Base-by-base conservation (phyloP, 2,888 invertebrate species). In the Oligia strigilis region DNA sequence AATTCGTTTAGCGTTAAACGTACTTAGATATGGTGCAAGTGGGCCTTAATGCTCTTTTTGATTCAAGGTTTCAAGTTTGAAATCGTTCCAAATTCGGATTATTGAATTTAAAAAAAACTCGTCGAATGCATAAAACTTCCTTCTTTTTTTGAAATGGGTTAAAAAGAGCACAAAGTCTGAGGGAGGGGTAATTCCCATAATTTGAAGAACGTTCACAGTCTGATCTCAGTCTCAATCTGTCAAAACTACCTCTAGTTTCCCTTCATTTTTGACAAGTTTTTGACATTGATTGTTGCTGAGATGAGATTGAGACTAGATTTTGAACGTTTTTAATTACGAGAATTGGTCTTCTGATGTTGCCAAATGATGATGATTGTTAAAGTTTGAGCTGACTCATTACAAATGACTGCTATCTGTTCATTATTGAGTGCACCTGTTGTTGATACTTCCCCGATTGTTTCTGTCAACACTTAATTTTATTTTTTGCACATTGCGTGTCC, bases 401-500 rank as follows among this genome's bases (percentile, higher is more conserved):
- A 67, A 67, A 74, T 72, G 23, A 36, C n/a, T 40, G 36, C n/a
- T 52, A 36, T 5, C 29, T 8, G 11, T 81, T 60, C 13, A 69
- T 60, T 62, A 65, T 69, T 69, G 52, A 65, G 49, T 75, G 62
- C 79, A 84, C 70, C 78, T 81, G 87, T 82, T 81, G 58, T 67
- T 62, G 29, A 40, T 40, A 62, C 49, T 85, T 72, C 67, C 19
- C 9, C 8, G 49, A 72, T 83, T 65, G 13, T 66, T 52, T 58
- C n/a, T 58, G 55, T 80, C 60, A 29, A 43, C 71, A 76, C 70
- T 14, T 75, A 4, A 23, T 80, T 64, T 82, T 76, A 72, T 19
- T 43, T 81, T 75, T 65, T 66, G 76, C 87, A 78, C 75, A 82
- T 86, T 75, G 86, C 86, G 13, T 78, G 83, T 74, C 55, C 72